phyloP scores from a whole-genome alignment of 2,113 vertebrate genomes.

The Misgurnus mizolepis region DNA sequence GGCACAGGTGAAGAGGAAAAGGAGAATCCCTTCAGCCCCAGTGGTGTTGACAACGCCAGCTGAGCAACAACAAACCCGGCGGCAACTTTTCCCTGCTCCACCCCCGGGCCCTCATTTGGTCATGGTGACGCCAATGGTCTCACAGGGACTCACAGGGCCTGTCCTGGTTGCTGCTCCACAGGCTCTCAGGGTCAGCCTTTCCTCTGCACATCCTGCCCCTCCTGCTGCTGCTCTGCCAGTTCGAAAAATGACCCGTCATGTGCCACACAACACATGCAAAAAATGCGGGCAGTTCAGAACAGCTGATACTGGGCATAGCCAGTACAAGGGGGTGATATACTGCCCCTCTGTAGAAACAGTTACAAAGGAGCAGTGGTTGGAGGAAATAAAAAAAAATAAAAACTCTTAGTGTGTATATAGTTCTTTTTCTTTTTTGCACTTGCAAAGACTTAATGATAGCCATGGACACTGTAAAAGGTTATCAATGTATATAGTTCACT shows the following conservation, averaged over 20 bases:
- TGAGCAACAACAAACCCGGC: too few species aligned
- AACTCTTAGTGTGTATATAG: too few species aligned
- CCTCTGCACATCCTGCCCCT: background rate
- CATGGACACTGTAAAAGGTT: too few species aligned
- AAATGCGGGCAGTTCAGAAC: constrained; percentile 37
- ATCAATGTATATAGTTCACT: too few species aligned
- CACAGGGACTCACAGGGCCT: too few species aligned
- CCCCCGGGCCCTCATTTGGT: background rate
- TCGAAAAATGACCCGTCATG: background rate
- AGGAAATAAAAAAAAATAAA: background rate
- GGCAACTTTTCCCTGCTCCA: background rate
- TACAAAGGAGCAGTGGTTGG: constrained; percentile 28
- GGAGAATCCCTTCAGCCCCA: too few species aligned
- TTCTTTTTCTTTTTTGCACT: too few species aligned
- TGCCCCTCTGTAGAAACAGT: constrained; percentile 32
- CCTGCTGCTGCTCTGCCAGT: background rate
- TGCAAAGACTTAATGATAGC: too few species aligned
- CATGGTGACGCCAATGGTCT: background rate
- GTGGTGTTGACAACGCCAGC: too few species aligned
- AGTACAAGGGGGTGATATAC: constrained; percentile 29
- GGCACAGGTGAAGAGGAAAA: constrained; percentile 25
- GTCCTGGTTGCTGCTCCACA: background rate
- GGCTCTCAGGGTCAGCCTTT: background rate
- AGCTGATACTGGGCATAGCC: constrained; percentile 31
- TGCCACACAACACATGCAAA: constrained; percentile 19